A percentile compares a stretch with the other conserved stretches of the same genome.
Conservation (phyloP, 1,140 invertebrate species). For the Branchinecta lindahli region DNA sequence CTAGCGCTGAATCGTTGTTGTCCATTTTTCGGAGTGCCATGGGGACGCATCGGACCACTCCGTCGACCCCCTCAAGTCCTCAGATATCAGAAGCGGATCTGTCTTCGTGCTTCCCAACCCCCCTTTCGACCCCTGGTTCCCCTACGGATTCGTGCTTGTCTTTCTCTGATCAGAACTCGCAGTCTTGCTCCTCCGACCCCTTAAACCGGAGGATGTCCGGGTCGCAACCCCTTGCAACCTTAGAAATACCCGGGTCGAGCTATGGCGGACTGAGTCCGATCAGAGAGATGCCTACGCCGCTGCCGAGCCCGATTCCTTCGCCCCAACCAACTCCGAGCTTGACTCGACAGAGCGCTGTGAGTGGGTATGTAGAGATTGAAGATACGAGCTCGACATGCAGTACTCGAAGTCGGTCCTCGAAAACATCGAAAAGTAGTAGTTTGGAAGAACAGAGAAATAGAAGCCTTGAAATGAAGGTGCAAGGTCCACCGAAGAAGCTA, state of each 20-base stretch:
- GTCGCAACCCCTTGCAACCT: slow-evolving; percentile 43
- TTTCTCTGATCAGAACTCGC: not conserved
- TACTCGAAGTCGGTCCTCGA: not conserved
- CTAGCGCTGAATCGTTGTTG: slow-evolving; percentile 54
- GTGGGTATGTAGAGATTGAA: not conserved
- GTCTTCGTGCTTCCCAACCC: slow-evolving; percentile 23
- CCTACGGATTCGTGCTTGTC: slow-evolving; percentile 14
- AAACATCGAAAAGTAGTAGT: not conserved
- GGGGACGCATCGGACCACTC: slow-evolving; percentile 22
- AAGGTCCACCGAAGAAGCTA: not conserved
- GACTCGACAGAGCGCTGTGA: not conserved
- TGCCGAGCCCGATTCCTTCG: slow-evolving; percentile 38
- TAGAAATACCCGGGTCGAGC: slow-evolving; percentile 50
- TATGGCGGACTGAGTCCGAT: slow-evolving; percentile 53
- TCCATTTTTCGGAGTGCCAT: slow-evolving; percentile 44
- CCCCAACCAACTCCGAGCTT: slow-evolving; percentile 43
- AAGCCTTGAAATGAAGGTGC: too few relatives aligned
- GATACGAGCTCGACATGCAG: not conserved
- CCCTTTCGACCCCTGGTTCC: slow-evolving; percentile 18
- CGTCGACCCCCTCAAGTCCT: slow-evolving; percentile 35
- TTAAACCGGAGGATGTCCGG: slow-evolving; percentile 22
- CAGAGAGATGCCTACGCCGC: slow-evolving; percentile 48
- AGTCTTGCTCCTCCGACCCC: not conserved
- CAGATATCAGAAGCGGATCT: slow-evolving; percentile 29
- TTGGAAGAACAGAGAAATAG: too few relatives aligned